Base-by-base conservation (phyloP, 2,113 vertebrate genomes). In the Triplophysa rosa region DNA sequence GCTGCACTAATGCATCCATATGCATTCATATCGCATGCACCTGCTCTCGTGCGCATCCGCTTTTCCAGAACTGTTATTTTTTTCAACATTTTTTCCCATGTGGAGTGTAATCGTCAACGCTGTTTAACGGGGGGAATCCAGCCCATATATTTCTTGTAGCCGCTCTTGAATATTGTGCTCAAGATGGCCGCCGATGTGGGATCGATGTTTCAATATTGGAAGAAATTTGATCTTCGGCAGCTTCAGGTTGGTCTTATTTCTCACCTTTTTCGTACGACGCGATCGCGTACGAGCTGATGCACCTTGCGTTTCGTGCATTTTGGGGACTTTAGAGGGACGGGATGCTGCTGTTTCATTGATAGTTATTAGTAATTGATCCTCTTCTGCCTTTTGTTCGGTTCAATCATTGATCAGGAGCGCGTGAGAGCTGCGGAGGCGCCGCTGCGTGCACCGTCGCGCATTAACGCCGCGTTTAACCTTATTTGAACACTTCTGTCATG, bases 171-270 rank as follows among this genome's bases (percentile, higher is more conserved):
- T 95, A 92, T 94, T 94, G 73, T 77, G 95, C 96, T 93, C 95
- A 98, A 98, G 95, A 98, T 98, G 96, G 96, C 96, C 93, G 95
- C 95, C 95, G 95, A 97, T 92, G 96, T 95, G 95, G 96, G 96
- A 95, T 96, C 96, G 94, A 95, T 95, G 96, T 92, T 95, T 94
- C 94, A 95, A 94, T 95, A 95, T 95, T 95, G 96, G 96, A 95
- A 95, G 95, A 95, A 94, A 93, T 95, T 95, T 94, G 95, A 96
- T 95, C 95, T 95, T 89, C 95, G 95, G 93, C 95, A 96, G 93
- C 95, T 98, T 63, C 96, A 98, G 96, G 96, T 98, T 92, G 92
- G 95, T 94, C 91, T 88, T 87, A 86, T 90, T 87, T 83, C 88
- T 75, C 87, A 87, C 88, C 87, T 88, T 89, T 90, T 82, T 86